Conservation (phyloP, 2,888 invertebrate genomes). For the Ecdyonurus torrentis region DNA sequence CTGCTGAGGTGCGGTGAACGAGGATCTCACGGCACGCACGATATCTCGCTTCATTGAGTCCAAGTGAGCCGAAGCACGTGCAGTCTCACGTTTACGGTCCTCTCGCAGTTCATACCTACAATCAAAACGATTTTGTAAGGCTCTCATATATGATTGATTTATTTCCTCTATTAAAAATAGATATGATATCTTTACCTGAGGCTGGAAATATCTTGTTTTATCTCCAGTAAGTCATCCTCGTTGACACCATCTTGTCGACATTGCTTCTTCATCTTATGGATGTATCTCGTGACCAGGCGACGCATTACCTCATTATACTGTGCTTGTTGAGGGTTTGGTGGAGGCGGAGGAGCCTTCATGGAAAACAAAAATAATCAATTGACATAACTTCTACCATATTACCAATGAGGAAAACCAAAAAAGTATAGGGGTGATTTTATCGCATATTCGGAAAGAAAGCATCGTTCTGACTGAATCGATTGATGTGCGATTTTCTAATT, state of each 20-base stretch:
- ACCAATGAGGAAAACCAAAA: too few species aligned
- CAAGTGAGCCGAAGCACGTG: slow-evolving; percentile 27
- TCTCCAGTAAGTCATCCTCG: slow-evolving; percentile 35
- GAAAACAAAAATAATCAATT: too few species aligned
- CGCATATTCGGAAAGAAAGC: too few species aligned
- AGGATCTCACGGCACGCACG: slow-evolving; percentile 21
- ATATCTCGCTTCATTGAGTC: slow-evolving; percentile 31
- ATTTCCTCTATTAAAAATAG: not conserved
- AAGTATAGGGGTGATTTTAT: too few species aligned
- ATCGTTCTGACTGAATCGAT: too few species aligned
- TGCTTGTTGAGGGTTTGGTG: not conserved
- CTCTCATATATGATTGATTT: not conserved
- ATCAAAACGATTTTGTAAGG: too few species aligned
- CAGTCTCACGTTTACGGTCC: slow-evolving; percentile 29
- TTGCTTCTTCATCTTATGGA: slow-evolving; percentile 32
- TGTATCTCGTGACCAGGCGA: slow-evolving; percentile 30
- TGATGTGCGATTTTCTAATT: too few species aligned
- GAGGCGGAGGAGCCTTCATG: not conserved
- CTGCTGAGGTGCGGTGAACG: not conserved
- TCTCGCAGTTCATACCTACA: slow-evolving; percentile 32
- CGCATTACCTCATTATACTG: slow-evolving; percentile 29
- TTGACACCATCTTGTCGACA: slow-evolving; percentile 34
- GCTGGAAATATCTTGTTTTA: slow-evolving; percentile 37
- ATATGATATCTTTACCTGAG: slow-evolving; percentile 24
- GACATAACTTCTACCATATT: too few species aligned